Evolutionary conservation across 2,113 vertebrate genomes (phyloP).

Genomic region (Trochalopteron elliotii): DNA sequence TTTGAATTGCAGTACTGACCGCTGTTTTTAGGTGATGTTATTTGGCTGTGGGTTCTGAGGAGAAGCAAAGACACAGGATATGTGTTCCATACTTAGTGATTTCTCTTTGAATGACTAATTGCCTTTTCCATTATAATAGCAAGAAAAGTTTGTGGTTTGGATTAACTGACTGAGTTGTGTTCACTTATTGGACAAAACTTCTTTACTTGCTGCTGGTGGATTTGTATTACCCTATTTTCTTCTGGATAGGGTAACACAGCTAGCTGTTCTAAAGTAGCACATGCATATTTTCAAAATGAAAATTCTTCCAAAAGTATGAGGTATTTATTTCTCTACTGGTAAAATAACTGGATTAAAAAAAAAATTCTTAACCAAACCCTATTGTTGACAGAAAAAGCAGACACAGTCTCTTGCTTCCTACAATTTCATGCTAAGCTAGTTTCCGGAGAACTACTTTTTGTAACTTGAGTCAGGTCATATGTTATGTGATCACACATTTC

Average conservation of each 20-base stretch:
- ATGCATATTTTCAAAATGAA: not conserved
- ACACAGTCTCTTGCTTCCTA: not conserved
- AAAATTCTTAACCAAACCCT: not conserved
- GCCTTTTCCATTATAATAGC: not conserved
- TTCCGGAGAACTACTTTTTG: not conserved
- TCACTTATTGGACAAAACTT: not conserved
- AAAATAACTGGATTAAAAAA: not conserved
- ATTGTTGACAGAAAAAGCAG: not conserved
- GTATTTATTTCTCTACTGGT: not conserved
- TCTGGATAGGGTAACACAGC: not conserved
- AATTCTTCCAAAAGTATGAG: not conserved
- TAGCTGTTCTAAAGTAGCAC: not conserved
- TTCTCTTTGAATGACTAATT: not conserved
- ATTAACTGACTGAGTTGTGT: not conserved
- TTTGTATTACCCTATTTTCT: not conserved
- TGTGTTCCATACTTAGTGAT: not conserved
- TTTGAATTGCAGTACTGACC: not conserved
- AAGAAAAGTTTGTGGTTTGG: not conserved
- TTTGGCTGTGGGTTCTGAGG: not conserved
- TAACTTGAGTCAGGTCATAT: slow-evolving; percentile 1
- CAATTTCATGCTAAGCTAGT: not conserved
- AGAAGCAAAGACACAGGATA: not conserved
- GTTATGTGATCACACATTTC: slow-evolving; percentile 24
- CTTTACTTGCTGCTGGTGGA: not conserved
- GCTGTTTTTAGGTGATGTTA: not conserved